Evolutionary conservation across 2,888 invertebrate species (phyloP).

Genomic region (Gryllus longicercus): DNA sequence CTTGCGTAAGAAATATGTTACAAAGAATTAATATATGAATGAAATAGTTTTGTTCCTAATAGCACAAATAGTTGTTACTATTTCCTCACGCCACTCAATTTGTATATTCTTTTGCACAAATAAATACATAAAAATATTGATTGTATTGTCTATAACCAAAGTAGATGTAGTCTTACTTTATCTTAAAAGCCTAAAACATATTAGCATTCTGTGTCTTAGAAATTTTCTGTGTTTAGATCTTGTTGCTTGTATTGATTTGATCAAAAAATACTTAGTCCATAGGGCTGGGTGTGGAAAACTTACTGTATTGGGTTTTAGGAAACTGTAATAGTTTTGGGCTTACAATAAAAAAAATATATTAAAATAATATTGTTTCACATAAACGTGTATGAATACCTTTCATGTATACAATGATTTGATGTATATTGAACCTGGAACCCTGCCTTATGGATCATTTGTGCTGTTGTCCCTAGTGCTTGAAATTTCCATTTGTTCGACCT

Average conservation of each 20-base stretch:
- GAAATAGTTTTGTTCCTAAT: background rate
- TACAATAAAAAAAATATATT: background rate
- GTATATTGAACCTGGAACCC: background rate
- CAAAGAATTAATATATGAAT: background rate
- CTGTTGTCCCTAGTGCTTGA: too few species aligned
- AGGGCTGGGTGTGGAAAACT: slow-evolving; percentile 1
- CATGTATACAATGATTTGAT: background rate
- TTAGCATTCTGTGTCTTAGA: background rate
- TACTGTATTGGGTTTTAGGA: background rate
- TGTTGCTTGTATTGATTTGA: slow-evolving; percentile 1
- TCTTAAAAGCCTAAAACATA: background rate
- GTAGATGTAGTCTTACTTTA: background rate
- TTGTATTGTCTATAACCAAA: background rate
- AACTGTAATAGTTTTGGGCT: background rate
- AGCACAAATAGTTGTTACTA: background rate
- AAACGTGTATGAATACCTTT: background rate
- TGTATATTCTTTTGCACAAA: background rate
- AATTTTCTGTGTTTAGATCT: background rate
- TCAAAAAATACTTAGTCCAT: background rate
- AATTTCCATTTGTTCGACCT: too few species aligned
- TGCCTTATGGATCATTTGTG: slow-evolving; percentile 5
- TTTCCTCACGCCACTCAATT: background rate
- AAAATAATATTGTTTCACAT: background rate
- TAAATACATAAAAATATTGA: background rate
- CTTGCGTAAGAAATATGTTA: background rate